These are phyloP conservation scores for Leucophenga montana DNA, from an alignment of 2,888 invertebrate species.

Conservation along the genomic window DNA sequence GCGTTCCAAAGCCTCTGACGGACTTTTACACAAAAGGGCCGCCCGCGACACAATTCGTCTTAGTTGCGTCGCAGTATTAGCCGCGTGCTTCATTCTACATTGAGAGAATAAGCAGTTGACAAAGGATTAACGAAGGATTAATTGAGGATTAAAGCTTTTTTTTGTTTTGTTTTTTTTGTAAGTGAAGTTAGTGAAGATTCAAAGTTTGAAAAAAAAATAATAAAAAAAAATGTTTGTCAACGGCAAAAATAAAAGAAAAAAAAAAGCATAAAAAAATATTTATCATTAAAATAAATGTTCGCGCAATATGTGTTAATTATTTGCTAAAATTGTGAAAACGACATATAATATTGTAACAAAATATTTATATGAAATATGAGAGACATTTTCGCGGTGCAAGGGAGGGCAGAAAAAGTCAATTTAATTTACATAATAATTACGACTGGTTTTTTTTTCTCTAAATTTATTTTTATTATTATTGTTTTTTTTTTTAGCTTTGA, in stretches of 20 bases:
- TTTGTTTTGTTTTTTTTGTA: neutral
- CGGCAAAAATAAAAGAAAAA: neutral
- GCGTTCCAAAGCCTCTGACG: too few species aligned
- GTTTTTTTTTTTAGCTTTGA: neutral
- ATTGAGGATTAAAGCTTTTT: neutral
- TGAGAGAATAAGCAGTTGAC: too few species aligned
- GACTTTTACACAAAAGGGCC: too few species aligned
- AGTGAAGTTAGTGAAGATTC: neutral
- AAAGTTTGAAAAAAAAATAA: too few species aligned
- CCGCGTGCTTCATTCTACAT: too few species aligned
- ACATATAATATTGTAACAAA: slow-evolving; percentile 2
- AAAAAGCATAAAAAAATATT: neutral
- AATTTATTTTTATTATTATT: slow-evolving; percentile 10
- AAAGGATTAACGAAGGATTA: too few species aligned
- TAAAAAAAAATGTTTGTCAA: neutral
- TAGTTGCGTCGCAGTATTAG: too few species aligned
- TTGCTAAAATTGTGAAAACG: slow-evolving; percentile 13
- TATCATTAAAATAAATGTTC: neutral
- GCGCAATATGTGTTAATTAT: slow-evolving; percentile 16
- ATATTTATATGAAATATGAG: neutral
- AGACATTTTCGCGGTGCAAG: too few species aligned
- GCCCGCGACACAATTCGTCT: too few species aligned
- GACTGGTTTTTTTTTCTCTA: neutral
- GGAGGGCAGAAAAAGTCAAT: neutral
- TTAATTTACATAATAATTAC: slow-evolving; percentile 16